Conservation (phyloP, 23 tunicate genomes). For the Trididemnum clinides region DNA sequence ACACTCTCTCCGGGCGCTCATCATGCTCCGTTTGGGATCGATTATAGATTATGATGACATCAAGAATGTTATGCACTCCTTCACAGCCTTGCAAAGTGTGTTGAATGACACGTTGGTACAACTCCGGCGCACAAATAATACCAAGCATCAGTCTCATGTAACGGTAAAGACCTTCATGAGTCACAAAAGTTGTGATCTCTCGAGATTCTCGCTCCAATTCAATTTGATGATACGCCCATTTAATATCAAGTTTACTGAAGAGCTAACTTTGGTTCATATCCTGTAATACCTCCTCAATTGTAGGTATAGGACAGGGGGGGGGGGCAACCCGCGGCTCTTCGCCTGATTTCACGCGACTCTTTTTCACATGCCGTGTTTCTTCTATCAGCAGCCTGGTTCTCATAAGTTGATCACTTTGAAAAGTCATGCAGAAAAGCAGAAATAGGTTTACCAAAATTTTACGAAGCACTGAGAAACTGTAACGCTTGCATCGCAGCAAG, state of each 20-base stretch:
- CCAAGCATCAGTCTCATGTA: neutral
- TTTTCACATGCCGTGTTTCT: too few species aligned
- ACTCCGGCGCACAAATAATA: slow-evolving; percentile 7
- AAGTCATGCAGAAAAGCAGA: too few species aligned
- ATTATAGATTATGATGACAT: slow-evolving; percentile 15
- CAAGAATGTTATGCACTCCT: slow-evolving; percentile 19
- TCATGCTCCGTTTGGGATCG: neutral
- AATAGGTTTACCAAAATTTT: too few species aligned
- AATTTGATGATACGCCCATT: slow-evolving; percentile 32
- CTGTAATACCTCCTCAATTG: slow-evolving; percentile 4
- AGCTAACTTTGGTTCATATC: neutral
- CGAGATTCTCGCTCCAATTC: slow-evolving; percentile 18
- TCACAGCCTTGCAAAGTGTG: slow-evolving; percentile 2
- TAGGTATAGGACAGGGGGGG: slow-evolving; percentile 23
- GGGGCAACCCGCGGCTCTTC: too few species aligned
- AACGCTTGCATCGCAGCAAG: too few species aligned
- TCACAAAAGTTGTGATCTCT: slow-evolving; percentile 13
- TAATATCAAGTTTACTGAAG: slow-evolving; percentile 10
- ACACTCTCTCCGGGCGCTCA: neutral
- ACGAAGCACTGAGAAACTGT: too few species aligned
- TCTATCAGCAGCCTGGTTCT: too few species aligned
- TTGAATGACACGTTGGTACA: slow-evolving; percentile 9
- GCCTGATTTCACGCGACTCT: too few species aligned
- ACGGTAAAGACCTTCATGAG: slow-evolving; percentile 1
- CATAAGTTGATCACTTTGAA: too few species aligned